These are phyloP conservation scores for Endotricha flammealis DNA, from an alignment of 2,888 invertebrate genomes.

Conservation along the genomic window DNA sequence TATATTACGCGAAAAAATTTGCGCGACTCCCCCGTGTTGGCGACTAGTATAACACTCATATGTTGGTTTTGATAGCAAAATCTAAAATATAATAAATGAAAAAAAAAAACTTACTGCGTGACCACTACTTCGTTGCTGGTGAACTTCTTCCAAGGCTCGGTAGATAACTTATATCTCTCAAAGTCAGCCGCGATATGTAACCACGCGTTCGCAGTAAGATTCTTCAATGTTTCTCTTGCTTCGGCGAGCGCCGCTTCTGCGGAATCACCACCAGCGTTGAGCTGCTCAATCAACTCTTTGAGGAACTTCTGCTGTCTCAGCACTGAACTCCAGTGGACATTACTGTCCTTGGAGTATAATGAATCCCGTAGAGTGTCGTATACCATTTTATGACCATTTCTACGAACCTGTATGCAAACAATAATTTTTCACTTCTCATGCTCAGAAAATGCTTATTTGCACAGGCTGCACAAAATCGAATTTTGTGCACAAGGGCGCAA, in stretches of 20 bases:
- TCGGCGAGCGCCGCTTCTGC: conserved; percentile 63
- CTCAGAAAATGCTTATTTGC: no score
- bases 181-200: conserved; percentile 87
- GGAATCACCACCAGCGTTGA: conserved; percentile 71
- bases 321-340: conserved; percentile 83
- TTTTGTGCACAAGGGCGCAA: no score
- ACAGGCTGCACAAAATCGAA: no score
- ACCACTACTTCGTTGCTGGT: conserved; percentile 41
- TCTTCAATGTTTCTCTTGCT: conserved; percentile 77
- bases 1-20: no score
- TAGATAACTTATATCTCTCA: conserved; percentile 75
- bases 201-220: conserved; percentile 78
- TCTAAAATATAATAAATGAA: no score
- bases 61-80: no score
- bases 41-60: no score
- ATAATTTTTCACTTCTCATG: background rate
- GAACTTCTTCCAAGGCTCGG: conserved; percentile 75
- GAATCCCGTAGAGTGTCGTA: conserved; percentile 57
- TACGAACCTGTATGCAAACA: conserved; percentile 40
- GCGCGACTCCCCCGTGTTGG: no score
- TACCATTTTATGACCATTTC: conserved; percentile 83
- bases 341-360: conserved; percentile 79
- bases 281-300: conserved; percentile 79
- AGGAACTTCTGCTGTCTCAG: conserved; percentile 88
- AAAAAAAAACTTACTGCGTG: conserved; percentile 35